Base-by-base conservation (phyloP, 2,888 invertebrate species). In the Hecatera dysodea region DNA sequence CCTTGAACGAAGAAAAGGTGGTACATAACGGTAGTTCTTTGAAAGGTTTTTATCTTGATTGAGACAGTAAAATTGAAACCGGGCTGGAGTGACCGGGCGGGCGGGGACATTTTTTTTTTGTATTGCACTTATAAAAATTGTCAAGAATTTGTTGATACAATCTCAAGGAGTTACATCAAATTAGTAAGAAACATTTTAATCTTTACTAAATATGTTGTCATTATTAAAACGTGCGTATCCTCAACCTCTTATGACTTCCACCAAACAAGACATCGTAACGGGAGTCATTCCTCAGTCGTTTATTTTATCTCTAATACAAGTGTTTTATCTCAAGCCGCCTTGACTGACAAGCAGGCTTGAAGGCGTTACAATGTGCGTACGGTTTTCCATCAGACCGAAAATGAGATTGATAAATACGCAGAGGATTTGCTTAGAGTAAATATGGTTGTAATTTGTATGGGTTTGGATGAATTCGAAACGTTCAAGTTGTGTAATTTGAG, bases 251-350 rank as follows among this genome's bases (percentile, higher is more conserved):
- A 19, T 70, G 17, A 52, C 85, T 88, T 87, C n/a, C 0, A 64
- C 88, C 89, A 84, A 17, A 56, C 52, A 19, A 4, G 60, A n/a
- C 48, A 64, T 78, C 71, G 70, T 69, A 65, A 67, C 80, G 89
- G 88, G 83, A 85, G 82, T 88, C 82, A 87, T 91, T 89, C 86
- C 84, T 87, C 83, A 87, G 86, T 88, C 92, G 88, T 91, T 92
- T 90, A 89, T 89, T 91, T 92, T 92, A 92, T 92, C 91, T 91
- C 73, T 87, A 88, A 91, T 90, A 91, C 91, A 88, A 85, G 88
- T 89, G 86, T 88, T 90, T 92, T 91, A 92, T 92, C 92, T 90
- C 79, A 83, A 86, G 90, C 81, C 85, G 86, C 83, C 85, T 86
- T 87, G 87, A 88, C 87, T 89, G 89, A 90, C 87, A 84, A 85